A percentile compares a stretch with the other conserved stretches of the same genome.
Evolutionary conservation across 2,888 invertebrate genomes (phyloP).

Genomic region (Polyploca ridens): DNA sequence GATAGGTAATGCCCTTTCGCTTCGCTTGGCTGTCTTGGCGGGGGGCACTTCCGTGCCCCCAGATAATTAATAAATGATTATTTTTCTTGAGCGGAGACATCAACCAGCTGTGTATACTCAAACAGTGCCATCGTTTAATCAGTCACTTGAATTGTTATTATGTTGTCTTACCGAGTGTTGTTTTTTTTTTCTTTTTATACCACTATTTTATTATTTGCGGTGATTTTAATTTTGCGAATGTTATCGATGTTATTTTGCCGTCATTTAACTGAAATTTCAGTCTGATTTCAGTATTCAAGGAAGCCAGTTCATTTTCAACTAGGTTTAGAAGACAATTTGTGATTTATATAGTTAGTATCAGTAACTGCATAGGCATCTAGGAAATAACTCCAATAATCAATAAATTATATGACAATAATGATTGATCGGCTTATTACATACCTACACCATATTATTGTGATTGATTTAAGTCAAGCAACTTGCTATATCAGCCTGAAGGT

Average conservation of each 20-base stretch:
- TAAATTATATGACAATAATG: not conserved
- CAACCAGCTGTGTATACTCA: not conserved
- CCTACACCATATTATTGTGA: not conserved
- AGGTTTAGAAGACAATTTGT: not conserved
- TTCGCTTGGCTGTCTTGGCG: no score
- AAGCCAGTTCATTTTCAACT: no score
- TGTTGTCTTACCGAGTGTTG: not conserved
- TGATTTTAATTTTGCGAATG: no score
- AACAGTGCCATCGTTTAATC: not conserved
- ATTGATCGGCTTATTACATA: not conserved
- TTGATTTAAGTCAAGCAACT: not conserved
- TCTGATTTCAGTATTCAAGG: no score
- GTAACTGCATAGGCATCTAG: not conserved
- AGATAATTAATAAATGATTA: not conserved
- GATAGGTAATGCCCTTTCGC: no score
- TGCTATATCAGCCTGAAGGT: constrained; percentile 9
- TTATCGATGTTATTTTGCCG: no score
- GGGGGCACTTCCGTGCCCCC: no score
- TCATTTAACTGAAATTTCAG: no score
- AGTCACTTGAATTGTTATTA: not conserved
- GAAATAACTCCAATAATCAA: not conserved
- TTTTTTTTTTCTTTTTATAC: no score
- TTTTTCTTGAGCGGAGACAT: not conserved
- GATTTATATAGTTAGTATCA: not conserved
- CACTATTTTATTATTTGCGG: no score